These are phyloP conservation scores for Caenorhabditis wallacei DNA, from an alignment of 2,888 invertebrate species.

Conservation along the genomic window DNA sequence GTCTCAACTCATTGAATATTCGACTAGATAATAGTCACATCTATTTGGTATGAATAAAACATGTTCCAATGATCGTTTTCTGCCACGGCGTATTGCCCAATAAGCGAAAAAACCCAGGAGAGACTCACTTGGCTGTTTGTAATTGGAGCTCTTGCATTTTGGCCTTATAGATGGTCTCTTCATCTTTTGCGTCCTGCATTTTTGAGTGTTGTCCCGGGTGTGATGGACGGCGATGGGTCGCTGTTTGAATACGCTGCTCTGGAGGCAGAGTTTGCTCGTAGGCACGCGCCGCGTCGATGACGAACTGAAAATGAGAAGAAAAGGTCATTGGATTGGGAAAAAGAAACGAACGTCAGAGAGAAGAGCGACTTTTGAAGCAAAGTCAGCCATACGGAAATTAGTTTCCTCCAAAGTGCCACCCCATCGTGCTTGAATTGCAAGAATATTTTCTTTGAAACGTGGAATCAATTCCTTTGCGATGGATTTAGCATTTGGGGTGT, in stretches of 20 bases:
- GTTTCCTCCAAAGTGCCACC: constrained; percentile 79
- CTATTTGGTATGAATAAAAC: constrained; percentile 50
- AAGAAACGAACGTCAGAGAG: constrained; percentile 73
- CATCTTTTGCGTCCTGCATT: constrained; percentile 44
- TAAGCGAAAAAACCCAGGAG: background rate
- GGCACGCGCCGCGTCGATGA: constrained; percentile 60
- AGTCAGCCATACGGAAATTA: constrained; percentile 82
- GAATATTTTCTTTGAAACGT: constrained; percentile 79
- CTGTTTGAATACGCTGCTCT: constrained; percentile 79
- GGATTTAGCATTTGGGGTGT: constrained; percentile 75
- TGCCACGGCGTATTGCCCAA: background rate
- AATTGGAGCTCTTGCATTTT: constrained; percentile 62
- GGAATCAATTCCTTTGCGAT: constrained; percentile 82
- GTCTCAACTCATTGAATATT: constrained; percentile 38
- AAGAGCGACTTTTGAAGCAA: constrained; percentile 75
- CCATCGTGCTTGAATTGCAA: constrained; percentile 74
- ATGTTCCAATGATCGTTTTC: constrained; percentile 30
- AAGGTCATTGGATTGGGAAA: background rate
- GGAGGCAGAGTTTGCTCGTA: constrained; percentile 75
- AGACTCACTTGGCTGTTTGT: constrained; percentile 59
- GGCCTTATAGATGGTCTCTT: constrained; percentile 55
- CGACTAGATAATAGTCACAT: constrained; percentile 49
- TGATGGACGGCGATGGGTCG: constrained; percentile 55
- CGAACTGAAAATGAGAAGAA: constrained; percentile 54
- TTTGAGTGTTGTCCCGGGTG: constrained; percentile 17